Evolutionary conservation across 2,113 vertebrate species (phyloP).

Genomic region (Antennarius striatus): DNA sequence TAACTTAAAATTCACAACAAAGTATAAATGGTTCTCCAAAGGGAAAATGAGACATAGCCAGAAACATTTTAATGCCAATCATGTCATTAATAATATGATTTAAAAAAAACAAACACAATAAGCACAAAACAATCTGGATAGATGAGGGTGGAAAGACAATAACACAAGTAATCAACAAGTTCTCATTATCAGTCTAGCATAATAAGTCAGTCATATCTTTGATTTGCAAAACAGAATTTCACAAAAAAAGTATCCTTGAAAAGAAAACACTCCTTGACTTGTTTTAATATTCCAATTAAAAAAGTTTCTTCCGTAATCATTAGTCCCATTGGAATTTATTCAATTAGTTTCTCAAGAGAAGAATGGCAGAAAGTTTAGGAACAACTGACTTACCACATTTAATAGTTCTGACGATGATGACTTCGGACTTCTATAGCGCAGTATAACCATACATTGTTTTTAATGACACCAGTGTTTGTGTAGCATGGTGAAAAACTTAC

Average conservation of each 20-base stretch:
- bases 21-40: too few species aligned
- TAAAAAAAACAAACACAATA: too few species aligned
- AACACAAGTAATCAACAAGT: not conserved
- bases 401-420: not conserved
- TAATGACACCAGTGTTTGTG: not conserved
- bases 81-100: too few species aligned
- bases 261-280: not conserved
- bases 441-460: not conserved
- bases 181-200: not conserved
- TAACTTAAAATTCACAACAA: too few species aligned
- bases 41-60: too few species aligned
- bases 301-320: not conserved
- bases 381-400: not conserved
- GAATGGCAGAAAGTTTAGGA: too few species aligned
- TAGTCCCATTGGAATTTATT: too few species aligned
- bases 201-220: not conserved
- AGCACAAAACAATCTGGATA: too few species aligned
- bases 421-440: not conserved
- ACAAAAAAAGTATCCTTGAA: not conserved
- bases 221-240: not conserved
- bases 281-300: not conserved
- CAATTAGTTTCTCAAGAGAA: too few species aligned
- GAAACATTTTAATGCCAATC: too few species aligned
- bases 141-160: too few species aligned
- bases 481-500: conserved; percentile 54